A percentile compares a stretch with the other conserved stretches of the same genome.
Conservation (phyloP, 2,888 invertebrate species). For the Pterostichus madidus region DNA sequence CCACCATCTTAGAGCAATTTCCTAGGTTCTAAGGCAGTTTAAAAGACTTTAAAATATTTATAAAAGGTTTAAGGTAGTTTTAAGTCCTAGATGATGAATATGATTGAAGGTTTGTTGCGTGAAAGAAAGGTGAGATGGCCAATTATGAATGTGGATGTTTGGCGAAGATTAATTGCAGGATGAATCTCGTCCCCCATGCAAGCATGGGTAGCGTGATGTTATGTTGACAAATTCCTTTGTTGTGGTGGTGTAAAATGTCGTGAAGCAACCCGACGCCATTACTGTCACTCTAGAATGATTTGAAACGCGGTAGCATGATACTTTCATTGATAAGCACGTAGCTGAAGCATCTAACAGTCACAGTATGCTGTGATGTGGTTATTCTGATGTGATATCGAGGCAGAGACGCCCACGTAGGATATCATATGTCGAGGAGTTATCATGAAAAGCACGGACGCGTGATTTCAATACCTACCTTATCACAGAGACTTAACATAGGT, state of each 20-base stretch:
- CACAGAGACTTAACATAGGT: neutral
- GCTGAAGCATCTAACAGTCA: neutral
- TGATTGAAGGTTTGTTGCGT: too few species aligned
- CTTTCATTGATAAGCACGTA: constrained; percentile 49
- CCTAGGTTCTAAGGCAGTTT: too few species aligned
- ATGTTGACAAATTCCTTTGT: neutral
- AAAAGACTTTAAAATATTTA: too few species aligned
- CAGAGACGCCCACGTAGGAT: constrained; percentile 15
- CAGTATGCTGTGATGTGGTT: neutral
- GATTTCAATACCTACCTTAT: neutral
- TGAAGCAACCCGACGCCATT: neutral
- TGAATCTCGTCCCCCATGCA: too few species aligned
- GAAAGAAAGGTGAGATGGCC: too few species aligned
- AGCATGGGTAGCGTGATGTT: too few species aligned
- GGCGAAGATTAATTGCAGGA: too few species aligned
- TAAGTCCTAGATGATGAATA: too few species aligned
- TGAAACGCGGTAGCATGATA: constrained; percentile 51
- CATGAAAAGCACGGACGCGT: neutral
- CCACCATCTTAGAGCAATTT: too few species aligned
- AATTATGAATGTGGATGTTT: too few species aligned
- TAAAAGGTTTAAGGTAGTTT: too few species aligned
- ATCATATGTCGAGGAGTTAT: neutral
- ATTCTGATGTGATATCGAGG: constrained; percentile 24
- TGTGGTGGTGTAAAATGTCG: neutral
- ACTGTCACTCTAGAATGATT: constrained; percentile 17